Evolutionary conservation across 2,797 vertebrate species (phyloP).

Genomic region (Jordanella pulchra): DNA sequence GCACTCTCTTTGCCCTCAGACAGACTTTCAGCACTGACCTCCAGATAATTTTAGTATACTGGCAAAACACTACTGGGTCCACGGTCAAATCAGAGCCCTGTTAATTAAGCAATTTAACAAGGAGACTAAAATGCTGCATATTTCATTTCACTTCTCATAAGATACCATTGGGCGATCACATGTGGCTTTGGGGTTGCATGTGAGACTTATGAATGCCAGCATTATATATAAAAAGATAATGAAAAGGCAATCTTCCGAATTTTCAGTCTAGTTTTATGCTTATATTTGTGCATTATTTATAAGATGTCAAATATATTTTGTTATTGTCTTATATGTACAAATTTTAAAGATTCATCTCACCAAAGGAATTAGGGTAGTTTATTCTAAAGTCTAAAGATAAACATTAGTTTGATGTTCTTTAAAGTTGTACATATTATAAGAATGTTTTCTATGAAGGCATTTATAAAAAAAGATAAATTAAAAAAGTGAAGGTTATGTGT

Average conservation of each 20-base stretch:
- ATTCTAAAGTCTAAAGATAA: neutral
- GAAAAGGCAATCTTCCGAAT: too few relatives aligned
- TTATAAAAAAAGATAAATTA: too few relatives aligned
- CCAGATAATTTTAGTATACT: constrained; percentile 52
- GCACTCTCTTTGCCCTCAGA: constrained; percentile 67
- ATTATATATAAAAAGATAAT: too few relatives aligned
- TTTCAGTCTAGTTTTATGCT: too few relatives aligned
- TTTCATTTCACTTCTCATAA: constrained; percentile 31
- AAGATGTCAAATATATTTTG: too few relatives aligned
- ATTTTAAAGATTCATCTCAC: too few relatives aligned
- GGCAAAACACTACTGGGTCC: constrained; percentile 51
- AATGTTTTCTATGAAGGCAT: neutral
- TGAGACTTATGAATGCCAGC: too few relatives aligned
- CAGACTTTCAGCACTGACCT: constrained; percentile 62
- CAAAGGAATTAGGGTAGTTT: too few relatives aligned
- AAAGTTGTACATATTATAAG: neutral
- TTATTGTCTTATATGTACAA: too few relatives aligned
- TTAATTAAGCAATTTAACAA: constrained; percentile 50
- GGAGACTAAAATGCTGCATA: constrained; percentile 21
- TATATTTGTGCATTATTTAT: too few relatives aligned
- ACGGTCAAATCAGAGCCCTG: constrained; percentile 40
- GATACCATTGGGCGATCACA: neutral
- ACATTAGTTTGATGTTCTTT: neutral
- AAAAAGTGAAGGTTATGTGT: too few relatives aligned
- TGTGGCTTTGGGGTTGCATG: neutral